Evolutionary conservation across 2,113 vertebrate species (phyloP).

Genomic region (Rhinolophus sinicus): DNA sequence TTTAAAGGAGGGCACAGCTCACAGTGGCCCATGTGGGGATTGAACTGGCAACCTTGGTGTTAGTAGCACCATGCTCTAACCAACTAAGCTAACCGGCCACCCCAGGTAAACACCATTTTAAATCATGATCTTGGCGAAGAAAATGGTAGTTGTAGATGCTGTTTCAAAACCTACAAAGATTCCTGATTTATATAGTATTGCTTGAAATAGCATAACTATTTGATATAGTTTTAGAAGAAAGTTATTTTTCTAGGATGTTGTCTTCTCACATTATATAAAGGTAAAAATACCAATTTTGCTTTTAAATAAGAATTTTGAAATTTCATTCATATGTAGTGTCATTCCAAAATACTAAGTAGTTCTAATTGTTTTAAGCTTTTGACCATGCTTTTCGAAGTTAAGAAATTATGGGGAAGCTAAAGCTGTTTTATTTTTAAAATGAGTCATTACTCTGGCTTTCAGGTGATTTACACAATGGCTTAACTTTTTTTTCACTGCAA

Average conservation of each 20-base stretch:
- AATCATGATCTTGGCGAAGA: not conserved
- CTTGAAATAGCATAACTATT: not conserved
- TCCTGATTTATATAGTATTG: not conserved
- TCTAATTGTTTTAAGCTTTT: not conserved
- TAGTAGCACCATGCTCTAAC: no score
- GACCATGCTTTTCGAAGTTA: not conserved
- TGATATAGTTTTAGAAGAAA: not conserved
- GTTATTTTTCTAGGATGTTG: not conserved
- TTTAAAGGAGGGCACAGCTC: no score
- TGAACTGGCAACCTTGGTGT: no score
- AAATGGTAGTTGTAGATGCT: not conserved
- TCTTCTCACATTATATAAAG: not conserved
- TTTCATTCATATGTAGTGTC: not conserved
- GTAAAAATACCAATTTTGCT: not conserved
- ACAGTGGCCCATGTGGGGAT: no score
- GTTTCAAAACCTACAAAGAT: not conserved
- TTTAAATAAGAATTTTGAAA: conserved; percentile 13
- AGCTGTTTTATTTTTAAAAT: conserved; percentile 5
- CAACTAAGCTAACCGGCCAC: no score
- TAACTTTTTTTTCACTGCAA: not conserved
- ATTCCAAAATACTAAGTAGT: not conserved
- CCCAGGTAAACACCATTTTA: not conserved
- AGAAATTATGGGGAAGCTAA: not conserved
- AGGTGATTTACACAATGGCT: not conserved
- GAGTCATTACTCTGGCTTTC: not conserved